Conservation (phyloP, 2,888 invertebrate genomes). For the Furcula furcula region DNA sequence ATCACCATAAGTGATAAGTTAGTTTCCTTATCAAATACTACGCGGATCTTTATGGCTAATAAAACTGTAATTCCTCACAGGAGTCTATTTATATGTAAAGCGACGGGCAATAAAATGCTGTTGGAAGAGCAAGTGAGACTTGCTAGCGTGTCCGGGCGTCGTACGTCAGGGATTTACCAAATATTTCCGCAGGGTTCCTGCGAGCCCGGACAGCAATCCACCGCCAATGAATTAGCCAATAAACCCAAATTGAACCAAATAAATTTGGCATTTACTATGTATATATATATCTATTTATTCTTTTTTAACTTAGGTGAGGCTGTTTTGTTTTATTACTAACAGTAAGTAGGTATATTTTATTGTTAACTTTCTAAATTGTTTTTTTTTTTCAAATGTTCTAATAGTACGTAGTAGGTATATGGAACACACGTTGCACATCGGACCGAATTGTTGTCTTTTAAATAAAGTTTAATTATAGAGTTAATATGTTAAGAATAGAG, state of each 20-base stretch:
- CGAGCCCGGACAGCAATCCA: conserved; percentile 48
- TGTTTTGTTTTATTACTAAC: conserved; percentile 28
- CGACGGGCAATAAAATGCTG: conserved; percentile 56
- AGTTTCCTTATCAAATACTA: conserved; percentile 25
- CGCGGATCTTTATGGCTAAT: conserved; percentile 35
- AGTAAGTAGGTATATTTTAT: too few relatives aligned
- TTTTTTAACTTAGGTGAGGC: conserved; percentile 36
- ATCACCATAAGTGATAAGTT: conserved; percentile 19
- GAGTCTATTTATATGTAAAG: conserved; percentile 68
- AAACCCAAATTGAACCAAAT: conserved; percentile 78
- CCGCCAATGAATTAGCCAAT: conserved; percentile 77
- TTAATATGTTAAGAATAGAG: too few relatives aligned
- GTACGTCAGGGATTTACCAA: conserved; percentile 61
- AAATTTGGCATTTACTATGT: conserved; percentile 73
- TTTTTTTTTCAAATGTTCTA: too few relatives aligned
- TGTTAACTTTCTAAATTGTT: too few relatives aligned
- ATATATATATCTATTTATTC: too few relatives aligned
- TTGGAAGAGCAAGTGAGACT: conserved; percentile 46
- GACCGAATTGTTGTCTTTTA: too few relatives aligned
- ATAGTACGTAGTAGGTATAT: too few relatives aligned
- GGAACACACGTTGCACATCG: too few relatives aligned
- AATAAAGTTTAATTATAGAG: too few relatives aligned
- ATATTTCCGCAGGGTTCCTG: conserved; percentile 42
- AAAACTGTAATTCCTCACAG: conserved; percentile 47
- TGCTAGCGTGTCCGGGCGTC: conserved; percentile 28